Evolutionary conservation across 64 coral and sea anemone genomes (phyloP), one percentile per base, ranked within the genome.

Genomic region (Porites lutea): DNA sequence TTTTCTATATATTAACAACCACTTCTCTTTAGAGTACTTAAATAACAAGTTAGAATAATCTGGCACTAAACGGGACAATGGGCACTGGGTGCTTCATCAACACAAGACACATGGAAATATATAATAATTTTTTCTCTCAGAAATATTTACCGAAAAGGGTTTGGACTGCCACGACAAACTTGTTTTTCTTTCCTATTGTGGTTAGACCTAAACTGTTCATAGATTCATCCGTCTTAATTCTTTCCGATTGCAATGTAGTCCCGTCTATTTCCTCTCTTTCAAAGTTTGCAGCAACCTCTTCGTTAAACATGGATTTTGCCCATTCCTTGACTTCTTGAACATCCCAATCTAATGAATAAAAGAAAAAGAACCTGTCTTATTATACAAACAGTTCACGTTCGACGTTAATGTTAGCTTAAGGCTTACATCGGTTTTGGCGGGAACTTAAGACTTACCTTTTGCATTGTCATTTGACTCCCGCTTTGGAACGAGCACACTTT

Each of bases 361-460:
- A 43, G 9, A 72, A 72, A 72, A 72, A 10, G 45, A 37, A 72
- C 6, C 13, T 44, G 12, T 9, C 2, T 44, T 10, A 3, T 4
- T 21, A 23, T 37, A 46, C 20, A 37, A 48, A 23, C 4, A 72
- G 70, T 72, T 72, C 22, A 6, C 45, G 52, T 54, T 54, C 52
- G 52, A 54, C 6, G 9, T 54, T n/a, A n/a, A n/a, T 54, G 52
- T 9, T 37, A 72, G 70, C 45, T 23, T 37, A 12, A 72, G 12
- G 27, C 67, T 20, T 8, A 72, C 12, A 72, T 37, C 70, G 12
- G 21, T 72, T 72, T 72, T 45, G 43, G 43, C 70, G 70, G 70
- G 43, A 72, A 46, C 70, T 72, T 72, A 37, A 66, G 63, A 53
- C 15, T 77, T 77, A 50, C 77, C 77, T 27, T 72, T 72, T 45